Percentiles rank a stretch among this genome's conserved stretches.
phyloP scores from a whole-genome alignment of 2,113 vertebrate species.

The Phylloscopus trochiloides region DNA sequence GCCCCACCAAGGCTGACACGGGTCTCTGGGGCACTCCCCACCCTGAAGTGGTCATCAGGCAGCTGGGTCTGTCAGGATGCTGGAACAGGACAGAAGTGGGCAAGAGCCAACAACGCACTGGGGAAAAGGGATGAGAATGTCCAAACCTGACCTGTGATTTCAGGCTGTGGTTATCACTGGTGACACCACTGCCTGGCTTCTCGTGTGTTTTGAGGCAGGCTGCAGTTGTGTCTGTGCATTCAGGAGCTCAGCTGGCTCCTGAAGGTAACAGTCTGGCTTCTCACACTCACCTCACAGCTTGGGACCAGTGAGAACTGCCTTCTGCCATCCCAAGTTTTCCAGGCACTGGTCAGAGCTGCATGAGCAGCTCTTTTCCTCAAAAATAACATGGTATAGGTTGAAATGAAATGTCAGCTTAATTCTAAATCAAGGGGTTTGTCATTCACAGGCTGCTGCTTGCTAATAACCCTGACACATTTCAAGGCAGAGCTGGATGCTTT shows the following conservation, averaged over 20 bases:
- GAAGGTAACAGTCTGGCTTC: not conserved
- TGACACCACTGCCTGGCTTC: not conserved
- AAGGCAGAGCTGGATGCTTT: not conserved
- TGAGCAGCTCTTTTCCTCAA: not conserved
- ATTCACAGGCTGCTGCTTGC: not conserved
- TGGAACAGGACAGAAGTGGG: not conserved
- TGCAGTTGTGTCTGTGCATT: not conserved
- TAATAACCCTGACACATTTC: not conserved
- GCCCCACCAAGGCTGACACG: not conserved
- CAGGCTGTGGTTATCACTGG: rapidly evolving
- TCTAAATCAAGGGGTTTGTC: not conserved
- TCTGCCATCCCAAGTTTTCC: not conserved
- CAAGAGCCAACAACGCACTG: not conserved
- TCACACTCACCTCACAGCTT: not conserved
- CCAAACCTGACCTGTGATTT: not conserved
- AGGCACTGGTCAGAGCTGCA: rapidly evolving
- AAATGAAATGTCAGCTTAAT: not conserved
- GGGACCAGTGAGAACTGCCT: not conserved
- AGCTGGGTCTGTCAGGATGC: not conserved
- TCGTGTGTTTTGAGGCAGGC: rapidly evolving
- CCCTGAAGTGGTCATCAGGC: not conserved
- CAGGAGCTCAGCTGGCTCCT: not conserved
- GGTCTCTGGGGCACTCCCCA: not conserved
- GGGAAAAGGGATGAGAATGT: not conserved
- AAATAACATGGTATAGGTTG: not conserved